Evolutionary conservation across 2,888 invertebrate genomes (phyloP), one percentile per base, ranked within the genome.

Genomic region (Lacanobia oleracea): DNA sequence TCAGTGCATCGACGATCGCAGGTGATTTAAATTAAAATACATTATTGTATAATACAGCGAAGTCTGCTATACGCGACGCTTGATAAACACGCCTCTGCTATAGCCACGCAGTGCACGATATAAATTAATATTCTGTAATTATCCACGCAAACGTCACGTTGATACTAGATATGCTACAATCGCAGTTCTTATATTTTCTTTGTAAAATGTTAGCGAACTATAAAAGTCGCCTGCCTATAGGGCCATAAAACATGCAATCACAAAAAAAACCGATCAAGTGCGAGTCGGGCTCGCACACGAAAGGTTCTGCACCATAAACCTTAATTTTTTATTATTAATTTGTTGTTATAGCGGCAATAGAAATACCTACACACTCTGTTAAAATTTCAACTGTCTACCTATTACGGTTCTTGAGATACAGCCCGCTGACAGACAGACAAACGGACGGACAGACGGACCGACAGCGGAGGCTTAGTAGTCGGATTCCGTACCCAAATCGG

Each of bases 51-150:
- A 67, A 18, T 27, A 43, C 33, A 33, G 33, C 33, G 33, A 33
- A 33, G 4, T 33, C 3, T 43, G 9, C 27, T 21, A 27, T 23
- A 33, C 21, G 7, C 33, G 18, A 27, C 12, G 16, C n/a, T 45
- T 14, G 33, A 48, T 45, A 48, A 48, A 71, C 8, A 56, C 33
- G 6, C 33, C 21, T 54, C 21, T 23, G 23, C 45, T n/a, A 16
- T 70, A n/a, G 9, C 16, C 37, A 48, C 23, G 71, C n/a, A 54
- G 37, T 70, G 18, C 54, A 18, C 18, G 43, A 14, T 33, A 21
- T 53, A 43, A 43, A 54, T 54, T 27, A 48, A 71, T 48, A 56
- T 56, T 70, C 21, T 40, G n/a, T 23, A 71, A 71, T 56, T 71
- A 72, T 48, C 27, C 10, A 71, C 18, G 56, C 48, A 57, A 56